phyloP scores from a whole-genome alignment of 2,888 invertebrate genomes.

The Lochmaea capreae region DNA sequence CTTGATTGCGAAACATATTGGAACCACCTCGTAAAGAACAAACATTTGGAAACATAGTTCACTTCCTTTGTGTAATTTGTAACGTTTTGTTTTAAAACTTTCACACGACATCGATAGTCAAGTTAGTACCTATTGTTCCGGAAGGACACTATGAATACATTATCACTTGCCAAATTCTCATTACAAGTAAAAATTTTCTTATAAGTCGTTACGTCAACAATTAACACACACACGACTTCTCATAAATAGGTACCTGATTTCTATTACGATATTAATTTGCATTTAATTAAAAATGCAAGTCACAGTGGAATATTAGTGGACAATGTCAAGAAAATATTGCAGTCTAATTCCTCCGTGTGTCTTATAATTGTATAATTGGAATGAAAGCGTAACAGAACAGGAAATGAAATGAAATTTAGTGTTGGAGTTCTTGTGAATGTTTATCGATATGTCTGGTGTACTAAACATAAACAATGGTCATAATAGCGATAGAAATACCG shows the following conservation, averaged over 20 bases:
- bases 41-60: too few relatives aligned
- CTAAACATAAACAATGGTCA: too few relatives aligned
- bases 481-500: too few relatives aligned
- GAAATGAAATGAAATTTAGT: not conserved
- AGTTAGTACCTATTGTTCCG: conserved; percentile 1
- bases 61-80: too few relatives aligned
- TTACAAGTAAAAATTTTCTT: not conserved
- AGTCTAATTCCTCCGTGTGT: not conserved
- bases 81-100: not conserved
- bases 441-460: too few relatives aligned
- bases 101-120: not conserved
- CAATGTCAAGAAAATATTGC: not conserved
- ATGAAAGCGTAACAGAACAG: conserved; percentile 16
- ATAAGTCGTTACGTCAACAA: conserved; percentile 4
- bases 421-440: too few relatives aligned
- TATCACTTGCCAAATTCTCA: conserved; percentile 1
- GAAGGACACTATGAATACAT: not conserved
- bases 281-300: conserved; percentile 5
- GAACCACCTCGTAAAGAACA: too few relatives aligned
- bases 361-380: not conserved
- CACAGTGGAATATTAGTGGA: conserved; percentile 7
- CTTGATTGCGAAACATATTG: too few relatives aligned
- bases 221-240: conserved; percentile 1
- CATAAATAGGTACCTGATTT: not conserved
- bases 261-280: not conserved